A percentile compares a stretch with the other conserved stretches of the same genome.
Evolutionary conservation across 2,113 vertebrate genomes (phyloP).

Genomic region (Campylomormyrus tamandua): DNA sequence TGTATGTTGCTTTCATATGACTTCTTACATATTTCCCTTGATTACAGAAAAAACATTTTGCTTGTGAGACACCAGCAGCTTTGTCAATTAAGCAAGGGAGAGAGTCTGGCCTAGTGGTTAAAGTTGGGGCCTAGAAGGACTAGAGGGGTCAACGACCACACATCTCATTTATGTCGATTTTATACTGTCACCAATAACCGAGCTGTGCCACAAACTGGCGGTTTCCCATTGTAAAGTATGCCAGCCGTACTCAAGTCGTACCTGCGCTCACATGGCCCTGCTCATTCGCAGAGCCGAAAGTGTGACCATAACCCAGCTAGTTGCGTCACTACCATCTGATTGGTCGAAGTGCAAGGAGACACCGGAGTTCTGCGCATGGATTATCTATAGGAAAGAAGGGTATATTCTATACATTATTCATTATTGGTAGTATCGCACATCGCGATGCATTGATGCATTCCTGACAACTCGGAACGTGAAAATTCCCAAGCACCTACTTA

Average conservation of each 20-base stretch:
- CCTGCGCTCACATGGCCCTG: background rate
- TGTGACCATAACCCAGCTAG: background rate
- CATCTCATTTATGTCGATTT: background rate
- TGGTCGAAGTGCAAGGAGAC: background rate
- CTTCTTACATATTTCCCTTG: background rate
- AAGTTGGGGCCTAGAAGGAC: background rate
- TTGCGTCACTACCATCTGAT: background rate
- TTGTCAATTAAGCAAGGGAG: background rate
- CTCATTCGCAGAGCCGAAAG: background rate
- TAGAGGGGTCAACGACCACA: background rate
- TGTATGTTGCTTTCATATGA: background rate
- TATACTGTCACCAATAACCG: background rate
- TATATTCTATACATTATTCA: background rate
- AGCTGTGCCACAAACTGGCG: background rate
- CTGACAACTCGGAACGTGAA: background rate
- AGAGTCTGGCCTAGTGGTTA: constrained; percentile 17
- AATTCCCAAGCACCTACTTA: background rate
- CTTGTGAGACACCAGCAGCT: background rate
- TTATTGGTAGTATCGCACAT: background rate
- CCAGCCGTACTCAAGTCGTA: background rate
- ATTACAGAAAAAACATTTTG: background rate
- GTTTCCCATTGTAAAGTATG: background rate
- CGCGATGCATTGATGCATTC: background rate
- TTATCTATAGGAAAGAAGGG: background rate
- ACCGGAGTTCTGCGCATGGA: background rate